Base-by-base conservation (phyloP, 2,797 vertebrate genomes). In the Ciconia nigra region DNA sequence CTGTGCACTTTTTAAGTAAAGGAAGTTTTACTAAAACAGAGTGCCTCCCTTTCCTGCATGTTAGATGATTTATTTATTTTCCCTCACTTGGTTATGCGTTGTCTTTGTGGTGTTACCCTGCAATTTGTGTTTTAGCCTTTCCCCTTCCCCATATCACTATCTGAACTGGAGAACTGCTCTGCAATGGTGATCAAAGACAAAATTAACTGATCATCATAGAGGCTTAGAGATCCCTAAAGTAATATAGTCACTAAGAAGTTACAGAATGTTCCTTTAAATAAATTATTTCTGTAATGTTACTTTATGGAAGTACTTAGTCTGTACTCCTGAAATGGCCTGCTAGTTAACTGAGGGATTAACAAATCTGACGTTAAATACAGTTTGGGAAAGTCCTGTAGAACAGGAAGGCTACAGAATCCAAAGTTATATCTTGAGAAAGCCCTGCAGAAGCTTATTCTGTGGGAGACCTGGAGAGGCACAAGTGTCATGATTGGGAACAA, bases 131-230 rank as follows among this genome's bases (percentile, higher is more conserved):
- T 78, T 78, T 51, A 90, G 26, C 24, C 11, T 94, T 35, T 65
- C 24, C 4, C 16, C 4, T 85, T 72, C 3, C n/a, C 25, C 4
- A 2, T 66, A 11, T 46, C 5, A 0, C 14, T 47, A 2, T 39
- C 29, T 79, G 35, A 47, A 42, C 14, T 65, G 42, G 33, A 76
- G 26, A 82, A 57, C 15, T 63, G 15, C 4, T 44, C 6, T 31
- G 10, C 28, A 41, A 3, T 3, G 4, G 51, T 14, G 46, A 41
- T 37, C 26, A 54, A 84, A 72, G 54, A 41, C 15, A 62, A 51
- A 9, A 39, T 70, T 29, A 77, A 46, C 20, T 69, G 15, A 13
- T 41, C 1, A 0, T 44, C 10, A 13, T 0, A 37, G 59, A 39
- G 19, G 21, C 47, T 81, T 76, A 39, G 57, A 61, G 41, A 39